Evolutionary conservation across 2,797 vertebrate genomes (phyloP).

Genomic region (Sebastes matsubarae): DNA sequence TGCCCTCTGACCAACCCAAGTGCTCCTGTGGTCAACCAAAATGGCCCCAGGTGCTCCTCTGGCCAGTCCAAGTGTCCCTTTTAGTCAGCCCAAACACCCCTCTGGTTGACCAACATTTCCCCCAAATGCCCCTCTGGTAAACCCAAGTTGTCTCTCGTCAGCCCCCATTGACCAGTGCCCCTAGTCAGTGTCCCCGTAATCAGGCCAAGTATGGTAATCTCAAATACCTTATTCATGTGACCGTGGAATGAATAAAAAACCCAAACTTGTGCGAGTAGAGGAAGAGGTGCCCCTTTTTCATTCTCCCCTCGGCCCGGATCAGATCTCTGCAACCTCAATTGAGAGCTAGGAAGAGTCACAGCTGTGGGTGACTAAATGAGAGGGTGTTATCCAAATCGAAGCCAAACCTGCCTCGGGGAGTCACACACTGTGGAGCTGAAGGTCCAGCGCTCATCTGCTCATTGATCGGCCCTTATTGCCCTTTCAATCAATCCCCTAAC

Average conservation of each 20-base stretch:
- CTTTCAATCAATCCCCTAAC: slow-evolving; percentile 47
- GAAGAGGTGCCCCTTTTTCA: neutral
- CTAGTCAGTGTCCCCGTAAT: neutral
- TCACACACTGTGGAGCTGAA: slow-evolving; percentile 1
- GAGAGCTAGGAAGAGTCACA: slow-evolving; percentile 7
- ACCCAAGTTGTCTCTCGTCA: neutral
- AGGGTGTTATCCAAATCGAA: slow-evolving; percentile 28
- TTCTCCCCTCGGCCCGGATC: neutral
- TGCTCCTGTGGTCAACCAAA: neutral
- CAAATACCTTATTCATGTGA: neutral
- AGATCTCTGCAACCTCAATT: neutral
- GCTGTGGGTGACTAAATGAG: slow-evolving; percentile 36
- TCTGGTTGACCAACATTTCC: neutral
- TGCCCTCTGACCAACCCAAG: neutral
- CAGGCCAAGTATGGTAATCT: neutral
- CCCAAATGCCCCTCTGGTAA: neutral
- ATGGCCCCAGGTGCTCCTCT: neutral
- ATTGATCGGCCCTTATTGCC: slow-evolving; percentile 56
- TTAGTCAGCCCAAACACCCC: neutral
- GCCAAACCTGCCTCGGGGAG: slow-evolving; percentile 36
- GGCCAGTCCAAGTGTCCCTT: neutral
- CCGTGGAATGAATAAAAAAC: neutral
- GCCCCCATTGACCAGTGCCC: neutral
- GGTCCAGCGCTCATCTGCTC: slow-evolving; percentile 29
- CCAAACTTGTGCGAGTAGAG: neutral